Conservation (phyloP, 2,888 invertebrate genomes). For the Syritta pipiens region DNA sequence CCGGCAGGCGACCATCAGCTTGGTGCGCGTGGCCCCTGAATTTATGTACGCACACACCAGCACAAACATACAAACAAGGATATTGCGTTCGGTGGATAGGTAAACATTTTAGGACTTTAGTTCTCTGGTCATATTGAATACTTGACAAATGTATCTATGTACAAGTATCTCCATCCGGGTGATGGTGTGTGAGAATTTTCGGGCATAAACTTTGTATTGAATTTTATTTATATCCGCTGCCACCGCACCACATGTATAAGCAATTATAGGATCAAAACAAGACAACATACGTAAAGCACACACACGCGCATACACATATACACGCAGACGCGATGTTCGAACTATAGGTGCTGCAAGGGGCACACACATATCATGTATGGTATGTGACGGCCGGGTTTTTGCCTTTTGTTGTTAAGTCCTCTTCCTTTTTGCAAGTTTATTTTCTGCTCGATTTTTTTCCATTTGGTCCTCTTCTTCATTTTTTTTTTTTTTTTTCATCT, state of each 20-base stretch:
- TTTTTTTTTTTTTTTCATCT: neutral
- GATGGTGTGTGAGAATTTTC: slow-evolving; percentile 48
- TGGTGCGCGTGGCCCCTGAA: slow-evolving; percentile 57
- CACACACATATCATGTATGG: slow-evolving; percentile 31
- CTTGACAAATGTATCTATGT: slow-evolving; percentile 49
- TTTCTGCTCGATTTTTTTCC: slow-evolving; percentile 28
- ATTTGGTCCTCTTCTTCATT: neutral
- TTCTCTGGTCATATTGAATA: slow-evolving; percentile 57
- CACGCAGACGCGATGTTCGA: slow-evolving; percentile 15
- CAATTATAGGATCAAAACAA: slow-evolving; percentile 61
- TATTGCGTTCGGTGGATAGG: slow-evolving; percentile 60
- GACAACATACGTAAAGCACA: slow-evolving; percentile 30
- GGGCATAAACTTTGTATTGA: slow-evolving; percentile 63
- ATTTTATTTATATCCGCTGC: slow-evolving; percentile 66
- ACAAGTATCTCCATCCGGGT: slow-evolving; percentile 20
- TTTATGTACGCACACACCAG: slow-evolving; percentile 34
- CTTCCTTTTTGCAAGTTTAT: slow-evolving; percentile 55
- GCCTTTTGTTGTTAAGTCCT: slow-evolving; percentile 63
- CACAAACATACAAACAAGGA: slow-evolving; percentile 48
- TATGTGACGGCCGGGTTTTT: slow-evolving; percentile 50
- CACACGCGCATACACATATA: slow-evolving; percentile 7
- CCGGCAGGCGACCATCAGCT: slow-evolving; percentile 1
- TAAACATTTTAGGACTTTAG: slow-evolving; percentile 66
- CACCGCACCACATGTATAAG: slow-evolving; percentile 32
- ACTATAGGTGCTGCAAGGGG: slow-evolving; percentile 45